Conservation (phyloP, 2,113 vertebrate genomes). For the Tympanuchus pallidicinctus region DNA sequence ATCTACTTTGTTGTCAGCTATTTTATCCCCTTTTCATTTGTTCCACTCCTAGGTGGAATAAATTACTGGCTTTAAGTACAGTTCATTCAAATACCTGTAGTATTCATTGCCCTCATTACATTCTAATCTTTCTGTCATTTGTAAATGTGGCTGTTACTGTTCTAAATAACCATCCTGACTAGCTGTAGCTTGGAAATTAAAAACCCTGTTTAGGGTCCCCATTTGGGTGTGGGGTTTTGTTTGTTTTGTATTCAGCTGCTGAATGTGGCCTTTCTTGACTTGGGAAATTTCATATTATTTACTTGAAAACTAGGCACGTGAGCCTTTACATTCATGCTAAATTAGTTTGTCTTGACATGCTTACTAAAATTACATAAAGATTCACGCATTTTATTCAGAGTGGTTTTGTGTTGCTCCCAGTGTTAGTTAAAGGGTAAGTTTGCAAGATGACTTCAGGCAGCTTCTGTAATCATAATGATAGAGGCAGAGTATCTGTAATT, state of each 20-base stretch:
- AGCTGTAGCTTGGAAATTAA: neutral
- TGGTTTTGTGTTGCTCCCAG: neutral
- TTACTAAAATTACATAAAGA: neutral
- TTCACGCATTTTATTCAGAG: neutral
- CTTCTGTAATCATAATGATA: fast-evolving
- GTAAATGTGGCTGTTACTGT: neutral
- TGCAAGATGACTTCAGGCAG: neutral
- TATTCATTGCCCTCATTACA: neutral
- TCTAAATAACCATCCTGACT: neutral
- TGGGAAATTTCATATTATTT: neutral
- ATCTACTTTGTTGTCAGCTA: neutral
- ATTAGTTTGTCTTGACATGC: neutral
- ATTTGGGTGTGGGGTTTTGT: too few species aligned
- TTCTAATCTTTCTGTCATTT: neutral
- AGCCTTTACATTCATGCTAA: neutral
- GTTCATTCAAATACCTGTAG: neutral
- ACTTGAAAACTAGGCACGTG: neutral
- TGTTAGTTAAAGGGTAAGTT: neutral
- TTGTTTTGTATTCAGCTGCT: neutral
- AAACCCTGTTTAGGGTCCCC: neutral
- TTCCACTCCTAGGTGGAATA: neutral
- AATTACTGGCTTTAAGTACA: neutral
- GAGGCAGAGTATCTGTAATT: neutral
- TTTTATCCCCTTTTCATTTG: neutral
- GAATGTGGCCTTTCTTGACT: neutral